Base-by-base conservation (phyloP, 2,888 invertebrate genomes). In the Mesorhabditis sp. region DNA sequence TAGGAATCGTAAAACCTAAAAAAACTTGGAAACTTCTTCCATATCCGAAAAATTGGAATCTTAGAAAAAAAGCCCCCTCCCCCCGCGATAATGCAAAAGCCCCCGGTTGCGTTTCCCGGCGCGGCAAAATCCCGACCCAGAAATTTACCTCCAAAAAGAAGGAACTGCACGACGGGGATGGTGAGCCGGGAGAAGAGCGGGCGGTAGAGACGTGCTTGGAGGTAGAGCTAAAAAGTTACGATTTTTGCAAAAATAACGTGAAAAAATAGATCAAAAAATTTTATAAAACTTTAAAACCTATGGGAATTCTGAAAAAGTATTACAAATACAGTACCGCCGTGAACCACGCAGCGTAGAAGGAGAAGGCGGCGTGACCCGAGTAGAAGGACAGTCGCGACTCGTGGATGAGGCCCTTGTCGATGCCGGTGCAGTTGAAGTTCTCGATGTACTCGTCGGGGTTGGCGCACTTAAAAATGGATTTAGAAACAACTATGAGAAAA, bases 181-280 rank as follows among this genome's bases (percentile, higher is more conserved):
- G 94, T 87, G 70, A 97, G 76, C 6, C 82, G 89, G 85, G 91
- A 91, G 68, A 92, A 91, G 41, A 92, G 91, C 70, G 90, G 82
- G 91, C 93, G 93, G 13, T 90, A 91, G 88, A 94, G 90, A 67
- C 93, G 90, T 65, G 91, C 90, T 86, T 96, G 94, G 42, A 95
- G 88, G 87, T 95, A 96, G 76, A 95, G 89, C 94, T 87, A 75
- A 70, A 83, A 73, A 13, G 28, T 28, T 70, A 10, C 43, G 28
- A 10, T 42, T 65, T 65, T 15, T 63, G 63, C n/a, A 42, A 10
- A 44, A 62, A 10, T 2, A 7, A 13, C 50, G 45, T 4, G 65
- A 45, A 67, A 43, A 41, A 68, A 4, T 15, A 7, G 64, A n/a
- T 10, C 63, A 63, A 58, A n/a, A 68, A 43, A 43, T 28, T 28